These are phyloP conservation scores for Acrobasis repandana DNA, from an alignment of 2,888 invertebrate genomes.

Conservation along the genomic window DNA sequence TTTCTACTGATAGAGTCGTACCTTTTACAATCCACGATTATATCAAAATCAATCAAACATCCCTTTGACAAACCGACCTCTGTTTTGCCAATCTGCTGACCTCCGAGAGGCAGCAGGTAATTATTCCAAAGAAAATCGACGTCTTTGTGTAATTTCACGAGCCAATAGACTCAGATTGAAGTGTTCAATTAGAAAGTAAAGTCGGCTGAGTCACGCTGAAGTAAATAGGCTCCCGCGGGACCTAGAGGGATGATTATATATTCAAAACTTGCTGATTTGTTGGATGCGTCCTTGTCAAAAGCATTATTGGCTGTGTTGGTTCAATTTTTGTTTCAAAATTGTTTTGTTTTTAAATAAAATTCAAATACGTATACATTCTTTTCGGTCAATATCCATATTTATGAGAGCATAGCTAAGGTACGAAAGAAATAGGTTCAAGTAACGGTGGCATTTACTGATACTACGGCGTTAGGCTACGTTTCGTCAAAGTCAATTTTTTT, in stretches of 20 bases:
- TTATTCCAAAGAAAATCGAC: constrained; percentile 36
- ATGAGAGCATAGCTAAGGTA: no score
- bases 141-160: constrained; percentile 37
- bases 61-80: neutral
- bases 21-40: no score
- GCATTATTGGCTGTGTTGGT: neutral
- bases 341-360: neutral
- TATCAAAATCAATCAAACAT: constrained; percentile 13
- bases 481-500: no score
- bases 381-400: neutral
- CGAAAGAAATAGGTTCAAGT: no score
- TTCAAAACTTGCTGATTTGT: neutral
- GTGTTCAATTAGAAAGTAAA: constrained; percentile 36
- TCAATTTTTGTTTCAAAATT: neutral
- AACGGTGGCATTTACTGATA: no score
- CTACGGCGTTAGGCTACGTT: no score
- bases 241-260: neutral
- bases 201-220: constrained; percentile 25
- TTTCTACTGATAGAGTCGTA: no score
- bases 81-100: constrained; percentile 29
- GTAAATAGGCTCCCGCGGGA: constrained; percentile 25
- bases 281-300: neutral
- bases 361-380: no score
- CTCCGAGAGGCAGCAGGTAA: constrained; percentile 29
- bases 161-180: constrained; percentile 34